A percentile compares a stretch with the other conserved stretches of the same genome.
These are phyloP conservation scores for Sarcophaga caerulescens DNA, from an alignment of 2,888 invertebrate genomes.

Conservation along the genomic window DNA sequence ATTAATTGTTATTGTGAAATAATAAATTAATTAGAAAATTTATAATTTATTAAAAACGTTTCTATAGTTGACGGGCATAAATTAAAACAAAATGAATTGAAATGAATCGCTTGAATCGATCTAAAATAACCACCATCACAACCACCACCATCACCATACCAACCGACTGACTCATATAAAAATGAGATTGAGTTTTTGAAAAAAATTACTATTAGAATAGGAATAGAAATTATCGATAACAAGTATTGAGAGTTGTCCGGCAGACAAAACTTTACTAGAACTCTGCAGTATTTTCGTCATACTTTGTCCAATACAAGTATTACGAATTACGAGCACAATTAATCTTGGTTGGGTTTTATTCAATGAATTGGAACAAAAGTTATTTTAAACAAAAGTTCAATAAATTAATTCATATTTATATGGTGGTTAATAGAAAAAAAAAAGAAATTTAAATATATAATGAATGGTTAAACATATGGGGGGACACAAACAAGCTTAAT, in stretches of 20 bases:
- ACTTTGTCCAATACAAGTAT: constrained; percentile 34
- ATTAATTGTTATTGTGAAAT: constrained; percentile 60
- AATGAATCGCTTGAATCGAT: background rate
- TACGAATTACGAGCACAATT: constrained; percentile 38
- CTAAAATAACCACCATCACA: background rate
- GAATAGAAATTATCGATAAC: background rate
- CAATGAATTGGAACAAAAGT: constrained; percentile 45
- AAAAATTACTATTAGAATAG: background rate
- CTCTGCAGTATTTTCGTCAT: constrained; percentile 8
- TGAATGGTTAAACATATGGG: background rate
- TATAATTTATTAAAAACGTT: constrained; percentile 59
- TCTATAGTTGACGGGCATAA: constrained; percentile 37
- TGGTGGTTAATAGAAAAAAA: background rate
- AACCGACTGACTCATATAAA: background rate
- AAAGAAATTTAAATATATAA: background rate
- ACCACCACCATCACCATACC: no score
- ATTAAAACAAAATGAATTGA: constrained; percentile 26
- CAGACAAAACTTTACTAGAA: background rate
- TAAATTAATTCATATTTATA: background rate
- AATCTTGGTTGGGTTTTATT: constrained; percentile 56
- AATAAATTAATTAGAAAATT: constrained; percentile 66
- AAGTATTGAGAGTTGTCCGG: background rate
- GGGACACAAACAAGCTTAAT: no score
- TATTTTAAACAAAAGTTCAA: constrained; percentile 9
- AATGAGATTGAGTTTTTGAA: background rate